Evolutionary conservation across 2,113 vertebrate genomes (phyloP).

Genomic region (Monopterus albus): DNA sequence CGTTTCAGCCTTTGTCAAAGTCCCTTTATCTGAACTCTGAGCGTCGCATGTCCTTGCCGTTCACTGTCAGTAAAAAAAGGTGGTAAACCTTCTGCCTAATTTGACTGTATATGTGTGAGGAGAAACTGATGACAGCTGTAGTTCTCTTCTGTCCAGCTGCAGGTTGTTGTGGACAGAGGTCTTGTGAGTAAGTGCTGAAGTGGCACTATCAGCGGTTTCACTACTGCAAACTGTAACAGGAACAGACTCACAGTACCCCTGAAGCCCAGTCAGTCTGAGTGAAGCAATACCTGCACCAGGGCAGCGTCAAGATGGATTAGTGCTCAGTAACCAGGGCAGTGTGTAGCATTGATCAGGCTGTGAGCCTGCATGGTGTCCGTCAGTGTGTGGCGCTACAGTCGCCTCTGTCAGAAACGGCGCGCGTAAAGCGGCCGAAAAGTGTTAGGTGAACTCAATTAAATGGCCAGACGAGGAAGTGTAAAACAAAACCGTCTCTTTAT

Average conservation of each 20-base stretch:
- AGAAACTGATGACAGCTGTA: conserved; percentile 12
- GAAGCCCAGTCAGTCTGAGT: conserved; percentile 36
- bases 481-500: no score
- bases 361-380: no score
- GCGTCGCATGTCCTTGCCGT: background rate
- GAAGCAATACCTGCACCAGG: conserved; percentile 52
- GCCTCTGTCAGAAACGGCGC: no score
- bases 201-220: conserved; percentile 78
- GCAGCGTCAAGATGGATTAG: no score
- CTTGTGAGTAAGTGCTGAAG: conserved; percentile 53
- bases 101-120: background rate
- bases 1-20: no score
- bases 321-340: no score
- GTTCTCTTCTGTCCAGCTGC: conserved; percentile 28
- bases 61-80: background rate
- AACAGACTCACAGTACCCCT: conserved; percentile 59
- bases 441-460: no score
- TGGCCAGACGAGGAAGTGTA: no score
- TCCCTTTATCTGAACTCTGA: no score
- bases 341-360: no score
- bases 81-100: background rate
- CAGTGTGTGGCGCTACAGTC: no score
- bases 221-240: conserved; percentile 77
- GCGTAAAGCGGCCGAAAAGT: no score
- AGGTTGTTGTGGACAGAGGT: conserved; percentile 55